Evolutionary conservation across 37 sponge, comb jelly and placozoan species (phyloP).

Genomic region (Beroe ovata): DNA sequence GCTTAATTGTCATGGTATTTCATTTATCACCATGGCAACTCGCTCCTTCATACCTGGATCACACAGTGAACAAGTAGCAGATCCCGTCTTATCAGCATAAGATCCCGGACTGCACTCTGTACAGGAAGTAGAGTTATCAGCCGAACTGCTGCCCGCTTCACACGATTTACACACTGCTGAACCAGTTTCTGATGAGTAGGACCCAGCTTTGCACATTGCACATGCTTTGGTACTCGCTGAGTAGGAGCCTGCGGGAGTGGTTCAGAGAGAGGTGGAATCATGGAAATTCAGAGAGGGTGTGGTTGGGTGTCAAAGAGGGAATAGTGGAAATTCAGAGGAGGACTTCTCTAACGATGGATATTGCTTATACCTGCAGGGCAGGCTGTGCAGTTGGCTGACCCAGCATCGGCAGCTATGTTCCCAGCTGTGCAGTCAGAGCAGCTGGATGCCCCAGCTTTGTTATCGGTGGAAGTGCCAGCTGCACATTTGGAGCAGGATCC

Average conservation of each 20-base stretch:
- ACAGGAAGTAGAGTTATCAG: slow-evolving; percentile 37
- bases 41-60: slow-evolving; percentile 24
- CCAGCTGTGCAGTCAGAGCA: neutral
- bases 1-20: no score
- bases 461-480: slow-evolving; percentile 17
- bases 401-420: neutral
- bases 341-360: no score
- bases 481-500: neutral
- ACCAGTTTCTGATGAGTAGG: neutral
- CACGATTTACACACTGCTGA: neutral
- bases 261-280: neutral
- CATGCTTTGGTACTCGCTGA: neutral
- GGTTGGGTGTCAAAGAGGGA: neutral
- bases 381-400: neutral
- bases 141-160: neutral
- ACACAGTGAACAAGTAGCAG: slow-evolving; percentile 7
- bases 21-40: no score
- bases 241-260: slow-evolving; percentile 8
- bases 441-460: neutral
- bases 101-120: neutral
- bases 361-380: slow-evolving; percentile 14
- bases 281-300: neutral
- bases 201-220: slow-evolving; percentile 17
- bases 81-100: neutral
- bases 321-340: neutral